These are phyloP conservation scores for Rhynchomys soricoides DNA, from an alignment of 2,113 vertebrate species.

Conservation along the genomic window DNA sequence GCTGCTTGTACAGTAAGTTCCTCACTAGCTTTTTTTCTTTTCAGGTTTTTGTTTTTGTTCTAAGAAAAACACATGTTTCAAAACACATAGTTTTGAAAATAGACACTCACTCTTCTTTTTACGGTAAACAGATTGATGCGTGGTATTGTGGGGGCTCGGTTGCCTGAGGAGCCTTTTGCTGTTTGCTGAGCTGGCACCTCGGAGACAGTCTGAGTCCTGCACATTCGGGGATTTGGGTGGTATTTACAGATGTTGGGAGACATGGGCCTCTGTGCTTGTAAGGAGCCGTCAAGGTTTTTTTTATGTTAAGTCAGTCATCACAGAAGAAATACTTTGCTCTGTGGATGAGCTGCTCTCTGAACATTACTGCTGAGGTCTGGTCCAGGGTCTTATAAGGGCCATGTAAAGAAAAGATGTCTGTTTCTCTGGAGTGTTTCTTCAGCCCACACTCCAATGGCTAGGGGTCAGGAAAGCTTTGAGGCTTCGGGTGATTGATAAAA, in stretches of 20 bases:
- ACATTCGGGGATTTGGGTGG: not conserved
- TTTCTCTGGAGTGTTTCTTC: too few relatives aligned
- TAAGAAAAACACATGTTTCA: not conserved
- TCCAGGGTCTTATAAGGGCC: not conserved
- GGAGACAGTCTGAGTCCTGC: not conserved
- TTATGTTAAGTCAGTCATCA: not conserved
- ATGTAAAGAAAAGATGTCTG: not conserved
- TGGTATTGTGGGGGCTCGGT: too few relatives aligned
- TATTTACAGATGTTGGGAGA: not conserved
- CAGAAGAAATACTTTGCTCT: not conserved
- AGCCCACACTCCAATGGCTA: not conserved
- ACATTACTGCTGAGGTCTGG: not conserved
- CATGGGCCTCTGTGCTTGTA: not conserved
- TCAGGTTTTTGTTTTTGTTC: not conserved
- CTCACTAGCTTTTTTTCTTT: not conserved
- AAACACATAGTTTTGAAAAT: not conserved
- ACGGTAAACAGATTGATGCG: not conserved
- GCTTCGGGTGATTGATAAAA: not conserved
- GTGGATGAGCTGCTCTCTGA: not conserved
- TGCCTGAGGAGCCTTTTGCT: rapidly evolving
- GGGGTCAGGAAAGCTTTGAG: not conserved
- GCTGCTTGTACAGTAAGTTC: not conserved
- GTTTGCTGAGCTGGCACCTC: not conserved
- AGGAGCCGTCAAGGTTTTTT: not conserved
- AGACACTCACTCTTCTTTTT: not conserved